Conservation (phyloP, 2,113 vertebrate species). For the Guaruba guarouba region DNA sequence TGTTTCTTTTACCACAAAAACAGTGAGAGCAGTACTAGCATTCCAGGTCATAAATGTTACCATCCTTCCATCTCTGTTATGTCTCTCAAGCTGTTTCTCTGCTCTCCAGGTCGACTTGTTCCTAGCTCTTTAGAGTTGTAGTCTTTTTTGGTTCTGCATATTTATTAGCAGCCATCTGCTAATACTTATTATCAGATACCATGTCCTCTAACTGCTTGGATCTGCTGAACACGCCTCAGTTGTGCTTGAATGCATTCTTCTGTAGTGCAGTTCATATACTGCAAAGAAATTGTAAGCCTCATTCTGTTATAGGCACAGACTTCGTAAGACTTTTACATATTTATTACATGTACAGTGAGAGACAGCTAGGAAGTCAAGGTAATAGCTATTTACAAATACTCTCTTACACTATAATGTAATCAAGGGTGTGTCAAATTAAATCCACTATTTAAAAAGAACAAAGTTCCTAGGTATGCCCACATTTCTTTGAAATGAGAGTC, state of each 20-base stretch:
- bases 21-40: accelerated
- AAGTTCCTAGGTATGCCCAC: neutral
- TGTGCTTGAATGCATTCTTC: neutral
- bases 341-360: neutral
- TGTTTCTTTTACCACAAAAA: neutral
- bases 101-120: neutral
- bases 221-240: neutral
- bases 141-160: neutral
- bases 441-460: neutral
- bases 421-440: neutral
- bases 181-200: neutral
- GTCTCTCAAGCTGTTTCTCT: neutral
- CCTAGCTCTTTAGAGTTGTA: neutral
- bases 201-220: neutral
- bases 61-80: neutral
- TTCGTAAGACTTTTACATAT: neutral
- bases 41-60: neutral
- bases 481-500: neutral
- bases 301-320: neutral
- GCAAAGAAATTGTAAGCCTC: neutral
- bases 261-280: neutral
- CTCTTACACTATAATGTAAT: neutral
- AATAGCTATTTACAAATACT: neutral
- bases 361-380: neutral
- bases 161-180: neutral